Evolutionary conservation across 1,140 invertebrate species (phyloP), one percentile per base, ranked within the genome.

Genomic region (Temnothorax longispinosus): DNA sequence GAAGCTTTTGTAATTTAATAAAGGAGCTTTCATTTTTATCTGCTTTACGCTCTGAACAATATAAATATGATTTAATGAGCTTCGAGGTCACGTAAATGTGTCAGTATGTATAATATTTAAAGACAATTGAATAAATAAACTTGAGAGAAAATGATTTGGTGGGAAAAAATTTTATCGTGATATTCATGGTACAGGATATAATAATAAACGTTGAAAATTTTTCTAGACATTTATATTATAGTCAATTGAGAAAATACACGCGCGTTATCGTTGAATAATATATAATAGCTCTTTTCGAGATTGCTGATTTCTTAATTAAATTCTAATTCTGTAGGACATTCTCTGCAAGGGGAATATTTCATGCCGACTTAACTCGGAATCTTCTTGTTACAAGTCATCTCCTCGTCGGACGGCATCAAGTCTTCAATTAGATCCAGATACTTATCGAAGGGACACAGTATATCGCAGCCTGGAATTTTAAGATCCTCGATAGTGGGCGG

Each of bases 391-490:
- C 93, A 93, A 18, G 85, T 50, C 41, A 93, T n/a, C 1, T 93
- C 92, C 0, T 88, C 76, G 8, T 92, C 88, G 0, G 78, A 72
- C 2, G 93, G 91, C 4, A 89, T 89, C 0, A 92, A 35, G 1
- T 91, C 18, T 11, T 81, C 65, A 7, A 86, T 85, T 3, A 93
- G 41, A 11, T 85, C 41, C 2, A 92, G 27, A 10, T 86, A 93
- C 1, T 86, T 74, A 3, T 95, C 92, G 62, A 97, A 88, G 1
- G 96, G 96, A 88, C 97, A 97, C 60, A 96, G 93, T 21, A 91
- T 88, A 0, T 95, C 93, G 92, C 97, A 97, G 11, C 96, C 96
- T 18, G 96, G 97, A 27, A 97, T 91, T n/a, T 86, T 94, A 1
- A 97, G 86, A 56, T 94, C 94, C 62, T 93, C 87, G 7, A 96